Conservation (phyloP, 2,113 vertebrate species). For the Penelope pileata region DNA sequence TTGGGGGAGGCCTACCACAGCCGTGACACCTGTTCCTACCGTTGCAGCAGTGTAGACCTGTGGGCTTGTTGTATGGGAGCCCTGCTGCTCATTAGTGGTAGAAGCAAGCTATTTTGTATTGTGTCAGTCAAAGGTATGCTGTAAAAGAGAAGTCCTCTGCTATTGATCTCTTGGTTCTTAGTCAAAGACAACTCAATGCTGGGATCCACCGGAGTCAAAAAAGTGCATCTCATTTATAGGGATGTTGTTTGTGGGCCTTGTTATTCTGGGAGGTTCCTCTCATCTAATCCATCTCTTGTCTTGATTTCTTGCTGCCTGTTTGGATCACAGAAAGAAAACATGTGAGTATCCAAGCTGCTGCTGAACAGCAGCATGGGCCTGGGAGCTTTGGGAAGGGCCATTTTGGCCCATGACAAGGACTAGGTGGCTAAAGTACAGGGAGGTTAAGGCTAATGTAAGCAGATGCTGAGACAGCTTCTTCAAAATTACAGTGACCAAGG, state of each 20-base stretch:
- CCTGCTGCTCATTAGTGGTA: accelerated
- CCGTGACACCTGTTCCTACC: not conserved
- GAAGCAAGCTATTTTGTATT: not conserved
- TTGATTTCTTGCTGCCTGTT: not conserved
- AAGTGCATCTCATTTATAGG: not conserved
- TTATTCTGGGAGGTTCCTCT: not conserved
- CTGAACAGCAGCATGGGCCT: accelerated
- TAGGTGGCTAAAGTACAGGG: not conserved
- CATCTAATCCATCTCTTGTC: not conserved
- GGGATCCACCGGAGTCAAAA: not conserved
- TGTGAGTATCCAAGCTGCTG: not conserved
- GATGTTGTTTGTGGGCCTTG: not conserved
- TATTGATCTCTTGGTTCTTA: not conserved
- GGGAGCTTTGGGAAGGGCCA: accelerated
- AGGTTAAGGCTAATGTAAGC: accelerated
- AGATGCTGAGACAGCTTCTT: not conserved
- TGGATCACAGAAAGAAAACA: not conserved
- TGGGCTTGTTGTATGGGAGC: accelerated
- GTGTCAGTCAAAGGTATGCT: not conserved
- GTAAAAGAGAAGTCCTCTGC: not conserved
- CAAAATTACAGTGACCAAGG: not conserved
- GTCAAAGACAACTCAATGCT: not conserved
- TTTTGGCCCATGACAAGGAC: not conserved
- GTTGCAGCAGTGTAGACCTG: not conserved
- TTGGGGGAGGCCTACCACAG: not conserved